Base-by-base conservation (phyloP, 1,140 invertebrate species). In the Atta cephalotes region DNA sequence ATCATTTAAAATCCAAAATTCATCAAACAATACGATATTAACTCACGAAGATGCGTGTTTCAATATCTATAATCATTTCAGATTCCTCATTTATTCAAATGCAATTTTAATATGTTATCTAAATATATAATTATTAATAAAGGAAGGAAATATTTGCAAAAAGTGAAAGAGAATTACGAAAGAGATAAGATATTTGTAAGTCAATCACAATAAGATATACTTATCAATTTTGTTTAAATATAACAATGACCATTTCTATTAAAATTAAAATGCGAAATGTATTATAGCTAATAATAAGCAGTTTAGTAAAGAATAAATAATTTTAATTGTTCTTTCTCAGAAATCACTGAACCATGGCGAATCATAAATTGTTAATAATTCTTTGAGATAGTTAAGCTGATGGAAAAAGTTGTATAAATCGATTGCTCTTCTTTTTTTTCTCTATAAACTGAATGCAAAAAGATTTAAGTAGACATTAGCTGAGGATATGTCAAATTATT, bases 381-480 rank as follows among this genome's bases (percentile, higher is more conserved):
- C 16, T 60, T 74, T 25, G 14, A 60, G 18, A 51, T 21, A 84
- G 12, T 2, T 49, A 16, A 82, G 28, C 14, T n/a, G 5, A 72
- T 25, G 16, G 10, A 49, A 62, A 10, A 31, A 4, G 7, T 39
- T 66, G 35, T 6, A 62, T 25, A 14, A 53, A 25, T 39, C 25
- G 45, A 76, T 84, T 6, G 39, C 14, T 74, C 53, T 60, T n/a
- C 18, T 21, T 84, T 72, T 76, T 31, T 35, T 58, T 39, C 25
- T 76, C 14, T 25, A n/a, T 16, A 16, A 62, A 14, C n/a, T 12
- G 25, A 74, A 82, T 60, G 3, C 68, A 49, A 82, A 72, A 82
- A 16, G 28, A 82, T 9, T 71, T 68, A 39, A 28, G 10, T 81
- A 25, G 39, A 74, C 39, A 31, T 82, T 70, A 82, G 53, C 14